Conservation (phyloP, 2,113 vertebrate species). For the Pluvianellus socialis region DNA sequence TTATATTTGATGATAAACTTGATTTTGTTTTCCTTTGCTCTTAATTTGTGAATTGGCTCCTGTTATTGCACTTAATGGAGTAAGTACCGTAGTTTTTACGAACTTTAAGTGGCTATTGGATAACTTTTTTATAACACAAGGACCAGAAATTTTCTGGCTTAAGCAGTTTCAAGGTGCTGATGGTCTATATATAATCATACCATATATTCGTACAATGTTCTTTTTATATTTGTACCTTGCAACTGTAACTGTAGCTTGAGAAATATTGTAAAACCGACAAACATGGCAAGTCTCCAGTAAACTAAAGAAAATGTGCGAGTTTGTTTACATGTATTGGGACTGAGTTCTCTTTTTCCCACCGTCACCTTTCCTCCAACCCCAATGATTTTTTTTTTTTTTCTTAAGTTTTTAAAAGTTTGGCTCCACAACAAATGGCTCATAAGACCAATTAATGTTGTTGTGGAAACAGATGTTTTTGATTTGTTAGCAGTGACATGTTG, state of each 20-base stretch:
- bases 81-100: neutral
- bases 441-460: conserved; percentile 15
- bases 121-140: neutral
- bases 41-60: neutral
- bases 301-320: neutral
- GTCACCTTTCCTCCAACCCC: neutral
- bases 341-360: neutral
- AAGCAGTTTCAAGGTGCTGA: neutral
- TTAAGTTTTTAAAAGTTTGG: neutral
- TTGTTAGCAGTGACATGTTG: neutral
- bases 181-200: neutral
- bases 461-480: conserved; percentile 59
- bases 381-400: neutral
- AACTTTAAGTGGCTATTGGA: neutral
- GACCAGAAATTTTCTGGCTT: neutral
- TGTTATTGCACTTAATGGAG: neutral
- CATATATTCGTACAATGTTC: neutral
- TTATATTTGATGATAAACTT: neutral
- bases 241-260: neutral
- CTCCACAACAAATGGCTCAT: conserved; percentile 8
- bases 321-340: neutral
- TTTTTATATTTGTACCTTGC: neutral
- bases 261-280: neutral
- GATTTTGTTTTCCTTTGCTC: neutral
- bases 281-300: neutral